Percentiles rank a stretch among this genome's conserved stretches.
phyloP scores from a whole-genome alignment of 2,113 vertebrate genomes.

The Psammodynastes pulverulentus region DNA sequence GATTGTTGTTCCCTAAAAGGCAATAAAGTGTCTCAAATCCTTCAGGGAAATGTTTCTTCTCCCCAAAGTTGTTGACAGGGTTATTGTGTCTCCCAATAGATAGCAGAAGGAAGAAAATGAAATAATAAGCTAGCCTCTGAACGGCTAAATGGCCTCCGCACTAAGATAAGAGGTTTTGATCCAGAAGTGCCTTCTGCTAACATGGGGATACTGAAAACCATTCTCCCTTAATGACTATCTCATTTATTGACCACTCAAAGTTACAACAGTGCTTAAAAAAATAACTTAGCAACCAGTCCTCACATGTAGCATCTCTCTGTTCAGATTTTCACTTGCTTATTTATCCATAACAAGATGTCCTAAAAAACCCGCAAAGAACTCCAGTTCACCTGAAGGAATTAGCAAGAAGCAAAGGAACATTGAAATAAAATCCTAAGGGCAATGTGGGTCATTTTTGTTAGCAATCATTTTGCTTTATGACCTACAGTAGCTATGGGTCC shows the following conservation, averaged over 20 bases:
- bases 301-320: background rate
- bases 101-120: background rate
- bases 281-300: background rate
- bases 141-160: background rate
- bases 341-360: background rate
- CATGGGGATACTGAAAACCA: background rate
- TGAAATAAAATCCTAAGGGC: background rate
- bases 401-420: background rate
- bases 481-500: too few species aligned
- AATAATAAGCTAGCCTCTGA: background rate
- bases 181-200: background rate
- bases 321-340: background rate
- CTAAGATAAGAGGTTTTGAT: background rate
- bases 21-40: background rate
- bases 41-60: background rate
- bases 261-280: background rate
- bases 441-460: background rate
- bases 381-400: background rate
- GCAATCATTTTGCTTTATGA: background rate
- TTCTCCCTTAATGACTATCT: background rate
- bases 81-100: background rate
- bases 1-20: background rate
- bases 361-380: background rate
- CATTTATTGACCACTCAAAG: background rate
- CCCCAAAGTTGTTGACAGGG: background rate